Base-by-base conservation (phyloP, 2,888 invertebrate genomes). In the Tetranychus piercei region DNA sequence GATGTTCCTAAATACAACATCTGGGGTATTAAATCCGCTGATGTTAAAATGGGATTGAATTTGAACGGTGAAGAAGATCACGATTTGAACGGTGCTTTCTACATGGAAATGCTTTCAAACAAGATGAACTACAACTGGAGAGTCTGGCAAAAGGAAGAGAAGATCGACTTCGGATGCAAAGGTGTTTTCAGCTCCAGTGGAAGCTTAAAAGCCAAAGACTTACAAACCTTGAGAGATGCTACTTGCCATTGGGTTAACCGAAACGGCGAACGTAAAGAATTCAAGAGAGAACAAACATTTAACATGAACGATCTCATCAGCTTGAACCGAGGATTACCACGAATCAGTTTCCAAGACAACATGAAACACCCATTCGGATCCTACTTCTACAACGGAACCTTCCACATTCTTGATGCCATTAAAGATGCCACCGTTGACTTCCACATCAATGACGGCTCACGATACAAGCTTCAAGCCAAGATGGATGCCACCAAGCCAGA, bases 231-330 rank as follows among this genome's bases (percentile, higher is more conserved):
- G n/a, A 20, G 22, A 22, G 20, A 20, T 69, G 20, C 69, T 1
- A 18, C 1, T n/a, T 69, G 69, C 20, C 69, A 69, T 8, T 69
- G 69, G 69, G 69, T 69, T 69, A 22, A 69, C 34, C 69, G 69
- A 69, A 69, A 69, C 20, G 69, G 69, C 6, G 22, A 23, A 69
- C 20, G 34, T 6, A 20, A 69, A 22, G 34, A 23, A 20, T 20
- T 69, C 22, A 69, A 69, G 22, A 18, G 34, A 22, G 34, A 69
- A 11, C 69, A 69, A 20, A 15, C 5, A 22, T 20, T 69, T 4
- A 20, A 4, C 11, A 23, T 69, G 69, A 7, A 66, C 18, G 20
- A 66, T 1, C 34, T 34, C 34, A 34, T 34, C 34, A 34, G 3
- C 5, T 34, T 34, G 34, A 4, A 34, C 3, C n/a, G 6, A 15